Percentiles rank a stretch among this genome's conserved stretches.
phyloP scores from a whole-genome alignment of 2,888 invertebrate species.

The Griposia aprilina region DNA sequence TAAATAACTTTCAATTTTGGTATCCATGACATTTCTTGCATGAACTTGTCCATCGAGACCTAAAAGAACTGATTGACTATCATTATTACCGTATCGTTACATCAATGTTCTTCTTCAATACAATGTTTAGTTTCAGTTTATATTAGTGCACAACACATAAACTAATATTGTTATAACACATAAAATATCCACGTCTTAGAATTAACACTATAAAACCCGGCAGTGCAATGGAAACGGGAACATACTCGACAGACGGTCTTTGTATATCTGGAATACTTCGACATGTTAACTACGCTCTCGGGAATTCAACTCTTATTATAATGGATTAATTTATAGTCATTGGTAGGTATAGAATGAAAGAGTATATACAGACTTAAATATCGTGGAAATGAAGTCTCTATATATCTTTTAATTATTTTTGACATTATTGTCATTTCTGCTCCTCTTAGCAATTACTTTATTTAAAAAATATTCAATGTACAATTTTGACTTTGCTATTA shows the following conservation, averaged over 20 bases:
- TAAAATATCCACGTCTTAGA: not conserved
- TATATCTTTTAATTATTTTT: no score
- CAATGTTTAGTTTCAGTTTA: no score
- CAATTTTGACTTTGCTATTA: not conserved
- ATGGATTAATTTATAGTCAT: constrained; percentile 2
- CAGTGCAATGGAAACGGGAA: constrained; percentile 34
- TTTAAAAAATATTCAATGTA: not conserved
- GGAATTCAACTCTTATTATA: constrained; percentile 11
- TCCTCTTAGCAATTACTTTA: not conserved
- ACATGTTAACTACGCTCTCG: constrained; percentile 7
- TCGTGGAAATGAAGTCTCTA: not conserved
- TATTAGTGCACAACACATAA: no score
- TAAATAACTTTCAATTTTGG: no score
- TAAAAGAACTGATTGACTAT: no score
- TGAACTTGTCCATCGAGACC: no score
- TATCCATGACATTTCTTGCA: no score
- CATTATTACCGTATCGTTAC: no score
- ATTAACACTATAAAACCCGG: not conserved
- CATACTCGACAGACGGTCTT: not conserved
- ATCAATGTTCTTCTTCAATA: not conserved
- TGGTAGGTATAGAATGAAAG: not conserved
- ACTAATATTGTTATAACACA: no score
- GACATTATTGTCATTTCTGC: not conserved
- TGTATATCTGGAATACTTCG: constrained; percentile 26
- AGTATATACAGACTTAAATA: constrained; percentile 3